Percentiles rank a stretch among this genome's conserved stretches.
These are phyloP conservation scores for Psilanteris sp. DNA, from an alignment of 1,140 invertebrate genomes.

Conservation along the genomic window DNA sequence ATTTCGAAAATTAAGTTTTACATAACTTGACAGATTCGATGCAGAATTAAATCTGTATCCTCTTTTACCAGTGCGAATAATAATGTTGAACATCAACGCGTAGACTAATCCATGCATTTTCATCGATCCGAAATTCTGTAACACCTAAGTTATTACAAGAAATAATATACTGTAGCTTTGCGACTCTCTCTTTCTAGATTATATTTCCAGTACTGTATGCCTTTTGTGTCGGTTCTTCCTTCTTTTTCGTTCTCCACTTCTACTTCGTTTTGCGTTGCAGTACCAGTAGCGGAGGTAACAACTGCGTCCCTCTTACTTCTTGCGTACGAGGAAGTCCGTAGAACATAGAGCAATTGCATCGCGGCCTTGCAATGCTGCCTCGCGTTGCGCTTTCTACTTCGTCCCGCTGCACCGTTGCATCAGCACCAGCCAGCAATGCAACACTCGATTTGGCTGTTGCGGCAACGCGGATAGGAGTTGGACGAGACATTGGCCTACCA, in stretches of 20 bases:
- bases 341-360: slow-evolving; percentile 63
- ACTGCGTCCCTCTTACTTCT: slow-evolving; percentile 33
- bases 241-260: background rate
- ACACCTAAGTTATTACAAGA: slow-evolving; percentile 64
- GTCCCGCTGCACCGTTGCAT: slow-evolving; percentile 70
- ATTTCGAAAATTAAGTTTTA: no score
- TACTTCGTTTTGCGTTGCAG: background rate
- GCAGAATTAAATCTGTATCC: no score
- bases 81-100: slow-evolving; percentile 23
- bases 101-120: slow-evolving; percentile 71
- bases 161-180: slow-evolving; percentile 33
- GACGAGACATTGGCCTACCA: slow-evolving; percentile 79
- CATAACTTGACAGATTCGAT: no score
- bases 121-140: slow-evolving; percentile 63
- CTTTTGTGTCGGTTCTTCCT: slow-evolving; percentile 36
- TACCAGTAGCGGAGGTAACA: slow-evolving; percentile 21
- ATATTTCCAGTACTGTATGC: slow-evolving; percentile 5
- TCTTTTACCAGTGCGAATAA: no score
- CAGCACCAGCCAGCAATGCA: slow-evolving; percentile 61
- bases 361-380: slow-evolving; percentile 77
- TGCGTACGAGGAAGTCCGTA: slow-evolving; percentile 56
- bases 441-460: slow-evolving; percentile 49
- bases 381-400: slow-evolving; percentile 49
- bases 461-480: slow-evolving; percentile 58
- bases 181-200: slow-evolving; percentile 43